Base-by-base conservation (phyloP, 2,113 vertebrate genomes). In the Phalacrocorax brasilianus region DNA sequence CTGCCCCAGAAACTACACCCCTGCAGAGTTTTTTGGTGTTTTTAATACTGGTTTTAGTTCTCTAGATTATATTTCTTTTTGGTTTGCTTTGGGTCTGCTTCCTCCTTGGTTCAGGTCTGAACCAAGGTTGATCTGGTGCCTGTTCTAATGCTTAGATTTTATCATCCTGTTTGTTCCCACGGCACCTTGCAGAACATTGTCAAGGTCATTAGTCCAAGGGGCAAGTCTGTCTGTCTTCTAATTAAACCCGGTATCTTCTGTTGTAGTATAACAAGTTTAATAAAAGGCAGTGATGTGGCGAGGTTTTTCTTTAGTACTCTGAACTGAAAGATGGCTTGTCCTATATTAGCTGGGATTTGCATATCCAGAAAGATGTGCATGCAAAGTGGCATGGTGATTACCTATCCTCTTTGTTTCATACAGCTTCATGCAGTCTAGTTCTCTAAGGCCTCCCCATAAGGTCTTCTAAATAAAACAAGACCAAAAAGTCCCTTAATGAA, bases 111-210 rank as follows among this genome's bases (percentile, higher is more conserved):
- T 89, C 45, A 55, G 53, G 44, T 44, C 44, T 44, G 44, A 44
- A 44, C 44, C 44, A 44, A 44, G 66, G 49, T 50, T 89, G 73
- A 72, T 94, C 33, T 94, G 61, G 5, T 93, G 77, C 70, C 49
- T 79, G 28, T 87, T 79, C 35, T 91, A 45, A 56, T 61, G 32
- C 68, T 75, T 71, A 91, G 94, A 92, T 93, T 95, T 93, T 94
- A 92, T 96, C 93, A 89, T 49, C 35, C 30, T 59, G 30, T 75
- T 89, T 76, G 56, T 95, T 96, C 96, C 77, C 91, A 92, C 9
- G 1, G 73, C 40, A 81, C 82, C 65, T 85, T 91, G 66, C 59
- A 87, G 70, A 93, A 45, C 76, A 82, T 91, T 62, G 63, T 50
- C 68, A 78, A 71, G 82, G 88, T 71, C 47, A 61, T 93, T 92